A percentile compares a stretch with the other conserved stretches of the same genome.
These are phyloP conservation scores for Lepidurus apus DNA, from an alignment of 1,140 invertebrate species.

Conservation along the genomic window DNA sequence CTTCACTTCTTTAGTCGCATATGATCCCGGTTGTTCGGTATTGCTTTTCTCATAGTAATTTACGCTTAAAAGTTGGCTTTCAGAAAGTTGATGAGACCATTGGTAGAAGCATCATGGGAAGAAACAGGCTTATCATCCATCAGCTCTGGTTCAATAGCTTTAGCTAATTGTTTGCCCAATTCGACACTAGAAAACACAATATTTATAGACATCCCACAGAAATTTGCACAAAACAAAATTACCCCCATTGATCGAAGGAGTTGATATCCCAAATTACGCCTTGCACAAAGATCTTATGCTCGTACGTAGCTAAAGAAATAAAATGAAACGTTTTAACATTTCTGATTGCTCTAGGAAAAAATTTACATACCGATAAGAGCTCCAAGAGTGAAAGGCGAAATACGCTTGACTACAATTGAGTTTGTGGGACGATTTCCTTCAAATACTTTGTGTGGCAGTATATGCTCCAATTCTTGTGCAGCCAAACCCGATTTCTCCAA, in stretches of 20 bases:
- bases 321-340: slow-evolving; percentile 20
- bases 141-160: slow-evolving; percentile 92
- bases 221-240: slow-evolving; percentile 37
- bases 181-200: slow-evolving; percentile 67
- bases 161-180: slow-evolving; percentile 95
- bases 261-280: slow-evolving; percentile 99
- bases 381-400: slow-evolving; percentile 92
- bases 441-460: slow-evolving; percentile 96
- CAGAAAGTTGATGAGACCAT: slow-evolving; percentile 91
- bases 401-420: slow-evolving; percentile 87
- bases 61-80: slow-evolving; percentile 49
- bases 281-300: slow-evolving; percentile 98
- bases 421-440: slow-evolving; percentile 96
- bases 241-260: slow-evolving; percentile 99
- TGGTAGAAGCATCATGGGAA: slow-evolving; percentile 86
- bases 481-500: slow-evolving; percentile 64
- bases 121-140: slow-evolving; percentile 50
- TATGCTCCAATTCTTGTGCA: slow-evolving; percentile 62
- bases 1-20: not conserved
- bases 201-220: slow-evolving; percentile 33
- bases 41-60: not conserved
- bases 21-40: no score
- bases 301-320: slow-evolving; percentile 77
- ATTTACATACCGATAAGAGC: slow-evolving; percentile 77
- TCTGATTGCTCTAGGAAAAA: not conserved